These are phyloP conservation scores for Pseudomyrmex flavicornis DNA, from an alignment of 1,140 invertebrate genomes.

Conservation along the genomic window DNA sequence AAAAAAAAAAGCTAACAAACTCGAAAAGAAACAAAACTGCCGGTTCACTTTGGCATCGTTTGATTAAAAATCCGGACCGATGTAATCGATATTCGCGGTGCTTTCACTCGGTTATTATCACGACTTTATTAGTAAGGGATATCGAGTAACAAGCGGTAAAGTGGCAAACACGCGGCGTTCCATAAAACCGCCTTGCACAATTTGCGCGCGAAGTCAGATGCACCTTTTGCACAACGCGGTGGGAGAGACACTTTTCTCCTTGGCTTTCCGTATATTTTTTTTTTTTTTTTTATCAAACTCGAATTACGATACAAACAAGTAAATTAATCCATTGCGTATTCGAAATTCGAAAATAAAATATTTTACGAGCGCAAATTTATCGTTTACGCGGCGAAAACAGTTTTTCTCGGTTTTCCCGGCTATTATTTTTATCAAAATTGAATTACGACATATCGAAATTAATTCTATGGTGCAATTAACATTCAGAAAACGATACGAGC, in stretches of 20 bases:
- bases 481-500: no score
- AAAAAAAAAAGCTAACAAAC: background rate
- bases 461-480: no score
- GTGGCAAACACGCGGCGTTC: conserved; percentile 8
- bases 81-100: conserved; percentile 63
- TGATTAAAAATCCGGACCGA: conserved; percentile 39
- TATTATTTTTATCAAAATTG: no score
- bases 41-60: conserved; percentile 13
- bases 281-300: no score
- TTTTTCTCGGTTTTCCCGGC: no score
- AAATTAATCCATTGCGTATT: no score
- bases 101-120: conserved; percentile 67
- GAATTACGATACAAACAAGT: no score
- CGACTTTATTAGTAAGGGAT: conserved; percentile 23
- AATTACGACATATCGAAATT: no score
- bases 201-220: conserved; percentile 14
- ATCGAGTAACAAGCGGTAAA: conserved; percentile 58
- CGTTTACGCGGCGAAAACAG: no score
- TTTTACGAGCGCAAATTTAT: no score
- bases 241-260: background rate
- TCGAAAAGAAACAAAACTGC: conserved; percentile 31
- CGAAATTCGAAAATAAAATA: no score
- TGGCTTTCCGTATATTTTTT: no score
- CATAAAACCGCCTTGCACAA: conserved; percentile 60
- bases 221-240: background rate